Evolutionary conservation across 2,888 invertebrate genomes (phyloP).

Genomic region (Tipula lateralis): DNA sequence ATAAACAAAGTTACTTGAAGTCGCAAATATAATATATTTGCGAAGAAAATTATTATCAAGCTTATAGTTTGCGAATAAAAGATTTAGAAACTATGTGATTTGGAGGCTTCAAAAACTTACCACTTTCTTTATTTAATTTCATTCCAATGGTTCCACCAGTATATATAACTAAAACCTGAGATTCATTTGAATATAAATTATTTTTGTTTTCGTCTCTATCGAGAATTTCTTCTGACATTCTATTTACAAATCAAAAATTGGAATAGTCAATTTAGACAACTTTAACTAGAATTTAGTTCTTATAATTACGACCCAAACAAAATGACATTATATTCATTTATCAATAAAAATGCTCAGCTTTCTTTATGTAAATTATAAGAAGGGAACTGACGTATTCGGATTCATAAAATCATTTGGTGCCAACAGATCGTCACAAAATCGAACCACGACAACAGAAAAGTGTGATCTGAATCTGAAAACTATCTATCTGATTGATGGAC

Average conservation of each 20-base stretch:
- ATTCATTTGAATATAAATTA: slow-evolving; percentile 44
- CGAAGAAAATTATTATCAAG: not conserved
- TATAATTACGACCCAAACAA: not conserved
- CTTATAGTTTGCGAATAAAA: not conserved
- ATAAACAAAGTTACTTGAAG: not conserved
- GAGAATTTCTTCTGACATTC: not conserved
- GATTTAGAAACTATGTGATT: too few relatives aligned
- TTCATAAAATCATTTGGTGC: too few relatives aligned
- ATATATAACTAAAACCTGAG: slow-evolving; percentile 81
- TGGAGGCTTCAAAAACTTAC: slow-evolving; percentile 49
- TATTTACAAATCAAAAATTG: not conserved
- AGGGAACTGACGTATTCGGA: too few relatives aligned
- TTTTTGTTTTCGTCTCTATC: not conserved
- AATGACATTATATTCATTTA: not conserved
- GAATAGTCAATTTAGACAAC: not conserved
- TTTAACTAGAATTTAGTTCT: not conserved
- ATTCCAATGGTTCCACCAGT: slow-evolving; percentile 98
- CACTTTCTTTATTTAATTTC: slow-evolving; percentile 73
- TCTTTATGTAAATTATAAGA: too few relatives aligned
- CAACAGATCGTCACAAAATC: too few relatives aligned
- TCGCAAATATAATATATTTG: not conserved
- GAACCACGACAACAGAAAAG: too few relatives aligned
- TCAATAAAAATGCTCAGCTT: not conserved
- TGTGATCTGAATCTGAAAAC: too few relatives aligned
- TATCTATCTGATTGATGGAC: too few relatives aligned